Evolutionary conservation across 2,888 invertebrate genomes (phyloP).

Genomic region (Synergus itoensis): DNA sequence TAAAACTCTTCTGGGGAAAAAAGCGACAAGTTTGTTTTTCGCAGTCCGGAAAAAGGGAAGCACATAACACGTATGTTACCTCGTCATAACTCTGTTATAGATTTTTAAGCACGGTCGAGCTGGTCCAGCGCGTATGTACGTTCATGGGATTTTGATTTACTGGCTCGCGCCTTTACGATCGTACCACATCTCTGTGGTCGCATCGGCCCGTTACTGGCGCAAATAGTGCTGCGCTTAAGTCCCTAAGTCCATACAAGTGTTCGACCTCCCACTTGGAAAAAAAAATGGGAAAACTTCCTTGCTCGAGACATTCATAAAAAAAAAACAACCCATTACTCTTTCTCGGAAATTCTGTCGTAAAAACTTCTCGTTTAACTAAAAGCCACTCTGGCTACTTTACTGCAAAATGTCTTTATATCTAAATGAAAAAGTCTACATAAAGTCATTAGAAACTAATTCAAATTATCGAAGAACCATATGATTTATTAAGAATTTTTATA

Average conservation of each 20-base stretch:
- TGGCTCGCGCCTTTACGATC: constrained; percentile 65
- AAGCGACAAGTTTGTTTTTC: constrained; percentile 34
- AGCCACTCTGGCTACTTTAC: constrained; percentile 7
- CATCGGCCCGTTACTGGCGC: constrained; percentile 50
- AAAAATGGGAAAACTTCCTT: constrained; percentile 19
- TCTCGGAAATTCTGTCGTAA: constrained; percentile 13
- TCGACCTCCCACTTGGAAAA: constrained; percentile 27
- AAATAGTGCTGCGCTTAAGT: constrained; percentile 27
- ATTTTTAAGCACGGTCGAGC: constrained; percentile 61
- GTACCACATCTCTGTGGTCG: constrained; percentile 57
- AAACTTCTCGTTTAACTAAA: constrained; percentile 20
- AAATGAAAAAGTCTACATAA: too few species aligned
- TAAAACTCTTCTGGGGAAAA: neutral
- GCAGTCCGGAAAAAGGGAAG: constrained; percentile 49
- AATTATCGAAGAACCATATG: neutral
- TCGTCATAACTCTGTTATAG: constrained; percentile 62
- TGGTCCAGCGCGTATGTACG: constrained; percentile 50
- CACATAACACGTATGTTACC: constrained; percentile 49
- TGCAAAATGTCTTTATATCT: constrained; percentile 8
- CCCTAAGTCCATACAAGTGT: constrained; percentile 9
- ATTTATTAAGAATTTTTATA: constrained; percentile 25
- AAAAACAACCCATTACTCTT: constrained; percentile 27
- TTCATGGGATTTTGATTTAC: constrained; percentile 66
- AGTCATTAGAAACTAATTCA: neutral
- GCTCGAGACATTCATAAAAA: constrained; percentile 1